A percentile compares a stretch with the other conserved stretches of the same genome.
Evolutionary conservation across 2,113 vertebrate genomes (phyloP).

Genomic region (Pomatostomus ruficeps): DNA sequence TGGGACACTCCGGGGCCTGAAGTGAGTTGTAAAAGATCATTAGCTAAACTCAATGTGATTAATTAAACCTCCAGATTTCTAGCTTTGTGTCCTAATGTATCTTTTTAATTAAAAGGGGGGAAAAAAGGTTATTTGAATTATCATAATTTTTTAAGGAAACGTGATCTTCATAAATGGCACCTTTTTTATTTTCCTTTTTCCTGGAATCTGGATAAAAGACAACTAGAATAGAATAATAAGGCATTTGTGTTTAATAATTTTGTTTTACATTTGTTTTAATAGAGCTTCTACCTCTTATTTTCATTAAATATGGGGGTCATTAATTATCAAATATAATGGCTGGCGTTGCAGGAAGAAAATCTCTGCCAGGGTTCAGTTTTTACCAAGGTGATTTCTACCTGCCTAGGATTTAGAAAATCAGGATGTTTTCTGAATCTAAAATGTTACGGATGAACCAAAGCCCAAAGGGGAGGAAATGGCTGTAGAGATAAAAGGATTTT

Average conservation of each 20-base stretch:
- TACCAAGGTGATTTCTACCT: neutral
- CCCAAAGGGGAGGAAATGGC: neutral
- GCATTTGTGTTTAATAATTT: neutral
- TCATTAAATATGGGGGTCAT: neutral
- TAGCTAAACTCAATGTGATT: neutral
- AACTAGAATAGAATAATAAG: neutral
- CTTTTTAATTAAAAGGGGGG: neutral
- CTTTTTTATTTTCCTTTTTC: neutral
- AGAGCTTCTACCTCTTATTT: neutral
- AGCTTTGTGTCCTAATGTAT: neutral
- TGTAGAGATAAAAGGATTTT: neutral
- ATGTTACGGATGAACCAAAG: neutral
- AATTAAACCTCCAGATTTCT: constrained; percentile 30
- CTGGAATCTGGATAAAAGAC: neutral
- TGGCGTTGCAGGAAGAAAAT: neutral
- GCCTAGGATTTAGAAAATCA: neutral
- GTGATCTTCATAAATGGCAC: neutral
- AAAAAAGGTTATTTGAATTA: neutral
- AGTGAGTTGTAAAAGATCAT: neutral
- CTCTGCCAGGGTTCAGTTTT: neutral
- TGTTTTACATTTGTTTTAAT: neutral
- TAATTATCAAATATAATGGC: neutral
- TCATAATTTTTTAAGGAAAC: neutral
- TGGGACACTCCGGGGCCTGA: neutral
- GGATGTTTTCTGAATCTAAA: too few species aligned